These are phyloP conservation scores for Ellobius talpinus DNA, from an alignment of 2,113 vertebrate species.

Conservation along the genomic window DNA sequence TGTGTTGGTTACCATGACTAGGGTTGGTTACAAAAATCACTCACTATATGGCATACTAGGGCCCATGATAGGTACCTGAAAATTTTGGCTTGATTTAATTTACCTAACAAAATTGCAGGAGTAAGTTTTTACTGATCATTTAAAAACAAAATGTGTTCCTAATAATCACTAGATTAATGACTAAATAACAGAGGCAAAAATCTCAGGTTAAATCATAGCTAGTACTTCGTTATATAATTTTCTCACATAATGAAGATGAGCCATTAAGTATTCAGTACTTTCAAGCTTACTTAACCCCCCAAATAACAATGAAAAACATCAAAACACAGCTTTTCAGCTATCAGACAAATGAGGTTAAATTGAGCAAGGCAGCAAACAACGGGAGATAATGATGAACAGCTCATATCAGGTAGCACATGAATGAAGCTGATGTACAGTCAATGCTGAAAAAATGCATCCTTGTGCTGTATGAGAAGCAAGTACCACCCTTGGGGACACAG, in stretches of 20 bases:
- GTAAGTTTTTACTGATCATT: neutral
- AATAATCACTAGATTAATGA: constrained; percentile 74
- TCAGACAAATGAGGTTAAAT: constrained; percentile 87
- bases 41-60: too few species aligned
- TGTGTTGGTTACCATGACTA: neutral
- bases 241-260: constrained; percentile 69
- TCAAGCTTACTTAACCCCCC: constrained; percentile 77
- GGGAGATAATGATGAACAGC: constrained; percentile 83
- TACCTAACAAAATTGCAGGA: constrained; percentile 32
- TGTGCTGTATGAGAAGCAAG: neutral
- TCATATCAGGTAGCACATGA: constrained; percentile 82
- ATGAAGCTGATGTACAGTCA: constrained; percentile 77
- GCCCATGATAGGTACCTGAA: neutral
- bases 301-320: constrained; percentile 83
- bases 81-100: constrained; percentile 37
- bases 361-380: constrained; percentile 86
- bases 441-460: constrained; percentile 71
- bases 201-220: constrained; percentile 76
- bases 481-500: neutral
- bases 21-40: neutral
- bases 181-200: constrained; percentile 72
- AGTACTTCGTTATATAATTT: constrained; percentile 67
- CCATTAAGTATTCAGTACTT: constrained; percentile 77
- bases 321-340: constrained; percentile 83
- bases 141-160: neutral